A percentile compares a stretch with the other conserved stretches of the same genome.
These are phyloP conservation scores for Eupithecia subumbrata DNA, from an alignment of 2,888 invertebrate genomes.

Conservation along the genomic window DNA sequence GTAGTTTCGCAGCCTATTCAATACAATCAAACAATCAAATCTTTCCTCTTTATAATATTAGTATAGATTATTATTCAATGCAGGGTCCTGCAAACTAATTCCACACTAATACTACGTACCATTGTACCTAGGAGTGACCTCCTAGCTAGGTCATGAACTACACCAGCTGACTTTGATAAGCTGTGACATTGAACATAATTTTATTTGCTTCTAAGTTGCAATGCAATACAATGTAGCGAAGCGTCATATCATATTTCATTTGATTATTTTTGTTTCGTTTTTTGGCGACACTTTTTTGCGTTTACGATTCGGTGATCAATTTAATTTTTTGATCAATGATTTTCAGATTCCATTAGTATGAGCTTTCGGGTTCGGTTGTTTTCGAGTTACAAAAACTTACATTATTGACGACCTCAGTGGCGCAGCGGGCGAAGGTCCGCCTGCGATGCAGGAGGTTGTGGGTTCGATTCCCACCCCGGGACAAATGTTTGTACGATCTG, in stretches of 20 bases:
- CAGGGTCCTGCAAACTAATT: no score
- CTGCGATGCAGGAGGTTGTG: no score
- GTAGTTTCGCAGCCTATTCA: no score
- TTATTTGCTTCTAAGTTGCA: constrained; percentile 19
- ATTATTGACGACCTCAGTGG: no score
- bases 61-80: no score
- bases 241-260: constrained; percentile 44
- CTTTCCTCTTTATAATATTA: no score
- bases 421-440: no score
- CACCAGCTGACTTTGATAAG: constrained; percentile 15
- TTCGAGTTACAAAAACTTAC: no score
- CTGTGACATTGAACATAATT: constrained; percentile 14
- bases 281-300: constrained; percentile 42
- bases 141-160: background rate
- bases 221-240: constrained; percentile 24
- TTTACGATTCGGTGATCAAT: constrained; percentile 18
- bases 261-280: constrained; percentile 43
- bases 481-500: no score
- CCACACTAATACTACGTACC: no score
- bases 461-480: no score
- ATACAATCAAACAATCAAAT: no score
- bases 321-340: constrained; percentile 23
- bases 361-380: background rate
- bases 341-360: background rate
- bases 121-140: background rate